phyloP scores from a whole-genome alignment of 2,888 invertebrate species.

The Orchesella flavescens region DNA sequence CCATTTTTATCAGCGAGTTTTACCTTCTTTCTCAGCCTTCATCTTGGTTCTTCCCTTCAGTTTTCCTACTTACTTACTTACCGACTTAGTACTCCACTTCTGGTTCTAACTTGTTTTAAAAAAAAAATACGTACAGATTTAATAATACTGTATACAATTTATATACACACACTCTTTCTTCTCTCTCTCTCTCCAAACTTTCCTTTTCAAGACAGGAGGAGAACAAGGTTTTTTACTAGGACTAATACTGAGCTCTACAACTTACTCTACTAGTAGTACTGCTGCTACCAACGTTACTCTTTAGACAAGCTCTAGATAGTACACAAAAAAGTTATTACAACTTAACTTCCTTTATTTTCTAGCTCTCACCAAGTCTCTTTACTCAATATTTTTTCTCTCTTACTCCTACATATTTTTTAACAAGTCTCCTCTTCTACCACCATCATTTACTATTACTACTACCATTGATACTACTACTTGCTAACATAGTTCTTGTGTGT shows the following conservation, averaged over 20 bases:
- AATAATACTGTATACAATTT: no score
- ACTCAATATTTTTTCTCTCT: constrained; percentile 10
- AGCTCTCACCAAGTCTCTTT: not conserved
- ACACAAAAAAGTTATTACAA: constrained; percentile 36
- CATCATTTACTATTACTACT: constrained; percentile 17
- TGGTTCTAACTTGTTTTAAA: not conserved
- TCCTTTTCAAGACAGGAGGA: not conserved
- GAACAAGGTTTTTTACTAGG: no score
- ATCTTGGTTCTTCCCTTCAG: no score
- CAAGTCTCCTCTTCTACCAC: constrained; percentile 23
- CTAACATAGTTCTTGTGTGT: constrained; percentile 50
- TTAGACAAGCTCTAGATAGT: not conserved
- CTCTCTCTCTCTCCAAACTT: not conserved
- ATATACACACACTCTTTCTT: not conserved
- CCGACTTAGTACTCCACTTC: no score
- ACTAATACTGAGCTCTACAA: no score
- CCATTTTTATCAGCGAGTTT: no score
- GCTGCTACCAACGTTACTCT: not conserved
- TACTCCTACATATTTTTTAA: constrained; percentile 6
- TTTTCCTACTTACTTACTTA: no score
- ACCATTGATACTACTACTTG: constrained; percentile 16
- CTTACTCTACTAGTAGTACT: not conserved
- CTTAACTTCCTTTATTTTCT: constrained; percentile 43
- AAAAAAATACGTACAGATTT: no score
- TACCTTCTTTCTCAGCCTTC: no score